These are phyloP conservation scores for Dendrolimus kikuchii DNA, from an alignment of 1,140 invertebrate species.

Conservation along the genomic window DNA sequence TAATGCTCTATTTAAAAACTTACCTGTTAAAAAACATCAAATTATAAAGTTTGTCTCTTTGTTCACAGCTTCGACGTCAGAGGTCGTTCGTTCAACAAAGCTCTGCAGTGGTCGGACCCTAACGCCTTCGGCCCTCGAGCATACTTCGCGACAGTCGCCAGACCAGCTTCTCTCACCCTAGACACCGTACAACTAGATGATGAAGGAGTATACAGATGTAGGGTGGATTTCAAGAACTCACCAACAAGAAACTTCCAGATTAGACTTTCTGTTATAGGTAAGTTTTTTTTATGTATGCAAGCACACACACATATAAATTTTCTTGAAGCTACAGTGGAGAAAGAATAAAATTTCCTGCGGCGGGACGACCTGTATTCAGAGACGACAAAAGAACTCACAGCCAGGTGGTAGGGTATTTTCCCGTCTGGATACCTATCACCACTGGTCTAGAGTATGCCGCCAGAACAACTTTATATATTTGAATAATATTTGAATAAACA, in stretches of 20 bases:
- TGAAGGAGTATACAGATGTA: conserved; percentile 86
- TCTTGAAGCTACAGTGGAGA: too few relatives aligned
- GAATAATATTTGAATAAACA: too few relatives aligned
- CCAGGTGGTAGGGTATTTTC: too few relatives aligned
- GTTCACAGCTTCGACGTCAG: conserved; percentile 82
- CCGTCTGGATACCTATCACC: too few relatives aligned
- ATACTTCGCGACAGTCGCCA: conserved; percentile 80
- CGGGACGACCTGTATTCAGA: too few relatives aligned
- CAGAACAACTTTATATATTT: too few relatives aligned
- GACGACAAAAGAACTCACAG: too few relatives aligned
- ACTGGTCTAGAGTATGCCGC: too few relatives aligned
- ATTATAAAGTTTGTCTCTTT: background rate
- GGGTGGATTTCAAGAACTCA: conserved; percentile 90
- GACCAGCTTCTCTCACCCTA: conserved; percentile 82
- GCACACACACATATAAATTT: background rate
- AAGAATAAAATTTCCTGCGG: too few relatives aligned
- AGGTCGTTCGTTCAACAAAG: conserved; percentile 80
- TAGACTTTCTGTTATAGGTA: conserved; percentile 92
- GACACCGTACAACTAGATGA: conserved; percentile 85
- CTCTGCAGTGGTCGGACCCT: conserved; percentile 83
- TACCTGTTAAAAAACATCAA: too few relatives aligned
- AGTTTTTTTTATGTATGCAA: conserved; percentile 50
- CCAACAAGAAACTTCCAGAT: conserved; percentile 92
- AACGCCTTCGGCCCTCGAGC: conserved; percentile 81
- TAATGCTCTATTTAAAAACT: too few relatives aligned